Percentiles rank a stretch among this genome's conserved stretches.
These are phyloP conservation scores for Platorchestia sp. DNA, from an alignment of 1,140 invertebrate genomes.

Conservation along the genomic window DNA sequence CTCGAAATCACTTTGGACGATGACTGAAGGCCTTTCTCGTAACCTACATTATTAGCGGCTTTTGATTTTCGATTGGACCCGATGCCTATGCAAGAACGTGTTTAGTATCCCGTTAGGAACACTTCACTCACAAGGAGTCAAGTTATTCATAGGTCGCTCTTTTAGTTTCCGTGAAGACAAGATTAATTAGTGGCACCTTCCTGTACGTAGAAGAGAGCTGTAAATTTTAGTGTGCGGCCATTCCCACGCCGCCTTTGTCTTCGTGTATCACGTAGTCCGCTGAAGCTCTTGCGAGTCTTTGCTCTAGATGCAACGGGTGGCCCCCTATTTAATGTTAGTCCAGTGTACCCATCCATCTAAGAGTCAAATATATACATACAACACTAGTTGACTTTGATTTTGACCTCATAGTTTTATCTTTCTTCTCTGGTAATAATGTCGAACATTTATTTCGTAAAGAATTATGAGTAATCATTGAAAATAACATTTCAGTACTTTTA, in stretches of 20 bases:
- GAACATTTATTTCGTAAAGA: background rate
- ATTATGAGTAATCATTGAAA: too few relatives aligned
- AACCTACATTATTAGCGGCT: background rate
- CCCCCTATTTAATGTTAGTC: conserved; percentile 43
- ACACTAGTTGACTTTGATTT: background rate
- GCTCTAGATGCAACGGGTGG: conserved; percentile 12
- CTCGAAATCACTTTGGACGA: background rate
- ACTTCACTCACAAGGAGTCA: background rate
- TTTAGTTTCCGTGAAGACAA: background rate
- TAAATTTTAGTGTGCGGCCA: background rate
- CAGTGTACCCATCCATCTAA: conserved; percentile 39
- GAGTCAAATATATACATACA: conserved; percentile 43
- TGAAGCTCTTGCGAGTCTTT: background rate
- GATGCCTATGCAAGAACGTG: background rate
- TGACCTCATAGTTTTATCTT: background rate
- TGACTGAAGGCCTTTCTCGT: background rate
- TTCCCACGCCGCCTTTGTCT: background rate
- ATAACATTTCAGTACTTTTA: background rate
- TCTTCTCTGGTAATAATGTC: background rate
- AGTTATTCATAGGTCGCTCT: background rate
- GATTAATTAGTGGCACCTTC: background rate
- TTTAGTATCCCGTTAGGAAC: background rate
- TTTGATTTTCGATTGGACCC: background rate
- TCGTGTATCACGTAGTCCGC: conserved; percentile 13
- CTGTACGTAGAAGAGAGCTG: background rate